Base-by-base conservation (phyloP, 2,797 vertebrate genomes). In the Melanotaenia pygmaea region DNA sequence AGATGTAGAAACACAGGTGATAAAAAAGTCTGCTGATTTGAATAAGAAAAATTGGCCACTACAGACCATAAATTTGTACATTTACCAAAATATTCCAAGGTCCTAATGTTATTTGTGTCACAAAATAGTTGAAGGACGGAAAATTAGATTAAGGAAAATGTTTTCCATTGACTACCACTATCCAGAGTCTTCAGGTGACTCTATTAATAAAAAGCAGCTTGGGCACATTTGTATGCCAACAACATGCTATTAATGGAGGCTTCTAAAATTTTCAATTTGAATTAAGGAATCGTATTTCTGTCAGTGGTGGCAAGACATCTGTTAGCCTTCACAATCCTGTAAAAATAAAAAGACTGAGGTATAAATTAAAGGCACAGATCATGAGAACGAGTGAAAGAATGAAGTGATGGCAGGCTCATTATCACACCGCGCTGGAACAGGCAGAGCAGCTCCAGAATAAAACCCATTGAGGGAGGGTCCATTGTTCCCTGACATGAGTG, bases 401-500 rank as follows among this genome's bases (percentile, higher is more conserved):
- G 74, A 86, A 82, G 75, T 70, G 65, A 77, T 58, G 81, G 63
- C 45, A 1, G 32, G 64, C 62, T 80, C 72, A 89, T 85, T 77
- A 77, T 84, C 74, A 79, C 70, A 14, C 59, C 67, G 67, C 67
- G 3, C 89, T 90, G 86, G 91, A 94, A 94, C 82, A 86, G 78
- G 67, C 89, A 69, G 86, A 89, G 86, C 85, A 79, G 86, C 91
- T 91, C 93, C 87, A 93, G 94, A 95, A 95, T 89, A 85, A 92
- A 91, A 76, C 83, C 90, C 87, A 93, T 94, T 94, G 89, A 93
- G 74, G 81, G 59, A 79, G 38, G 26, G 26, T 61, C 81, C 70
- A 91, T 94, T 95, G 93, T 95, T 90, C 71, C 63, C 59, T 10
- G 14, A 62, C 73, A 59, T 60, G 54, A 66, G 80, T 76, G 67